phyloP scores from a whole-genome alignment of 2,113 vertebrate species.

The Taxidea taxus region DNA sequence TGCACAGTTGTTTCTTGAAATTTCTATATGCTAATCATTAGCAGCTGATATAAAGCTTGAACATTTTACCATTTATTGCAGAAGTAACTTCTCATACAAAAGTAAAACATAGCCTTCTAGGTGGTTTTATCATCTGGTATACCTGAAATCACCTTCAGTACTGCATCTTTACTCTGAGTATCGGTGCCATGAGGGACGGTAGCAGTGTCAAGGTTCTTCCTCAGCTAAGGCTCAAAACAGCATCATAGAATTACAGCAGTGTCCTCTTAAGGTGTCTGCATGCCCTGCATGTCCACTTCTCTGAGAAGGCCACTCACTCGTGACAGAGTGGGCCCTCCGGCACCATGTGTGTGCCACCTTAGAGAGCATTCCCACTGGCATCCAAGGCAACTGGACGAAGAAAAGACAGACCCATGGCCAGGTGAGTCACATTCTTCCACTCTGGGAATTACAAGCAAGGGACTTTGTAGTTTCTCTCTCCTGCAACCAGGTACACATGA shows the following conservation, averaged over 20 bases:
- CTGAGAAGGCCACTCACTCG: neutral
- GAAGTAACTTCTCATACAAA: conserved; percentile 17
- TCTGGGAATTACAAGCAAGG: neutral
- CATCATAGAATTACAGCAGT: neutral
- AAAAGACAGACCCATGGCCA: neutral
- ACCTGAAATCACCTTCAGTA: neutral
- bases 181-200: neutral
- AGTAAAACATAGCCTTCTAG: neutral
- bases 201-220: neutral
- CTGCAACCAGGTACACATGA: neutral
- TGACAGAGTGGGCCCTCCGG: neutral
- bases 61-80: neutral
- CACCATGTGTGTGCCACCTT: neutral
- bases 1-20: conserved; percentile 32
- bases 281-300: neutral
- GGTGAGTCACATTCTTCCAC: neutral
- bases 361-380: neutral
- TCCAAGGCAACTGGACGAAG: neutral
- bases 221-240: neutral
- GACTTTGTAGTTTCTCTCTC: neutral
- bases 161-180: neutral
- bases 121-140: neutral
- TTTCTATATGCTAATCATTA: conserved; percentile 42
- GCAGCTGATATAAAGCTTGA: neutral
- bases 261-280: neutral